phyloP scores from a whole-genome alignment of 2,113 vertebrate species.

The Bubalus kerabau region DNA sequence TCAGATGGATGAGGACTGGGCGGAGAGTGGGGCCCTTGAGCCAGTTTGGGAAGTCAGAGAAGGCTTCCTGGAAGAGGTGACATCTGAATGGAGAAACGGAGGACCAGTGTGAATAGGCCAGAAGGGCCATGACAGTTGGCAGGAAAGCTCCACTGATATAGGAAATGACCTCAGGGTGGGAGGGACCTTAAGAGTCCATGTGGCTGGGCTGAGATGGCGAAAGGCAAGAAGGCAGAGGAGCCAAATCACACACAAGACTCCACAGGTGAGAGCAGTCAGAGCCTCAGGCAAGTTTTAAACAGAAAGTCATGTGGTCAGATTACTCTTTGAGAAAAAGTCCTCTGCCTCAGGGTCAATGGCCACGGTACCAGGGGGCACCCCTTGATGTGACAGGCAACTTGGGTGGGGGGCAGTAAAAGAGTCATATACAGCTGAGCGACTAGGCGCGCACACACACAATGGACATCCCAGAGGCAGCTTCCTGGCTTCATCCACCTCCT shows the following conservation, averaged over 20 bases:
- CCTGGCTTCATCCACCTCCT: not conserved
- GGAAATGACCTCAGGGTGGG: not conserved
- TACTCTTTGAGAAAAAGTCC: too few relatives aligned
- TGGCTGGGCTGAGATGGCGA: not conserved
- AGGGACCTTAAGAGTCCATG: too few relatives aligned
- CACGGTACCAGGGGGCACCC: not conserved
- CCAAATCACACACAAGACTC: not conserved
- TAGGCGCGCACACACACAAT: not conserved
- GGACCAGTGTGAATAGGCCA: not conserved
- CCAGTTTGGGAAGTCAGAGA: not conserved
- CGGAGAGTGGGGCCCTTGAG: too few relatives aligned
- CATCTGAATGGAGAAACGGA: not conserved
- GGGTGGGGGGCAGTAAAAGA: not conserved
- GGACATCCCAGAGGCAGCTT: conserved; percentile 16
- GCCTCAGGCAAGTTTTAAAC: too few relatives aligned
- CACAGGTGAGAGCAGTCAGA: too few relatives aligned
- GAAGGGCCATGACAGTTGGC: not conserved
- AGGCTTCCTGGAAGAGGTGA: not conserved
- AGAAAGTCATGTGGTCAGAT: not conserved
- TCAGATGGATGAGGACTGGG: not conserved
- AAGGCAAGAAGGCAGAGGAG: not conserved
- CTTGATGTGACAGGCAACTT: not conserved
- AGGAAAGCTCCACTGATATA: rapidly evolving
- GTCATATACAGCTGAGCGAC: not conserved
- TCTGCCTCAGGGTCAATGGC: not conserved